Evolutionary conservation across 30 jellyfish, hydroid and myxozoan species (phyloP), one percentile per base, ranked within the genome.

Genomic region (Euphysa ruthae): DNA sequence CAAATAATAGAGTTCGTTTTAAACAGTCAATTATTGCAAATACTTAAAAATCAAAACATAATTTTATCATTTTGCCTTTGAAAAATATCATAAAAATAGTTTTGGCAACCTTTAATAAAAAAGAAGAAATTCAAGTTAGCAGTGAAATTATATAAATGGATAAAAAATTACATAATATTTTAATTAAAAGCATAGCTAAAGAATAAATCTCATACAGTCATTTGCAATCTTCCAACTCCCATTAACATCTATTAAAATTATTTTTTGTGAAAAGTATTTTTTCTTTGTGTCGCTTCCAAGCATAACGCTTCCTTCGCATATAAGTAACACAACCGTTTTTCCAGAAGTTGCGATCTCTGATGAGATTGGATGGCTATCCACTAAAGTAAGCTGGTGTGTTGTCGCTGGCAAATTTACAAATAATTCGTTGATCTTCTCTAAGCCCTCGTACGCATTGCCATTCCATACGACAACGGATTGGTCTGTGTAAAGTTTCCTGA

Each of bases 291-390:
- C 82, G 2, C 56, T 65, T 6, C 63, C 79, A 35, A 10, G 77
- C 31, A 78, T 71, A 0, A 86, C 94, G 14, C 66, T 63, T 27
- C 96, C 96, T 73, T 86, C 96, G 4, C 55, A 71, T 4, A 74
- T 63, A 13, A 86, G 83, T 34, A 86, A 63, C 15, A 86, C 61
- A 4, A 93, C 56, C 20, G 69, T 73, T 35, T 65, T 85, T 19
- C 74, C 92, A 15, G 92, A 83, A 32, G 89, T 75, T 0, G 81
- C 95, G 38, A 61, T 62, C n/a, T n/a, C n/a, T 15, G 71, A 77
- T 35, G 63, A 73, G 1, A 88, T 75, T 19, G 98, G 98, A 38
- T 88, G 98, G 43, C 98, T 74, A 63, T 88, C 98, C 32, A 88
- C 32, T 32, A 94, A 73, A 15, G 62, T 61, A 4, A 81, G 34